phyloP scores from a whole-genome alignment of 2,888 invertebrate species.

The Sussaba pulchella region DNA sequence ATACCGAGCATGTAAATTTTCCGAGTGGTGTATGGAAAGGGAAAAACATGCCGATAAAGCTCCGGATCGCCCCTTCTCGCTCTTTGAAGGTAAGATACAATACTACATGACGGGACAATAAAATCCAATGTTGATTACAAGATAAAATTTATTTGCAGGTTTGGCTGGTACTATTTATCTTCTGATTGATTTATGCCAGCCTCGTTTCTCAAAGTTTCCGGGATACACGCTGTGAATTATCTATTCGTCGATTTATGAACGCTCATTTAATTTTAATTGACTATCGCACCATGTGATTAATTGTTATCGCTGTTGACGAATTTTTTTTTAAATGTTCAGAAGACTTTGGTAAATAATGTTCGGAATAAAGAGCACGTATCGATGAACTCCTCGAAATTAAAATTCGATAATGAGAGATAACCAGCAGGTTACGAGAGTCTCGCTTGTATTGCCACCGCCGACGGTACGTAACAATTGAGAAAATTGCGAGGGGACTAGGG shows the following conservation, averaged over 20 bases:
- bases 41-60: slow-evolving; percentile 86
- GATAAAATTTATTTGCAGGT: slow-evolving; percentile 81
- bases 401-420: slow-evolving; percentile 8
- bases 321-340: too few relatives aligned
- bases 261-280: not conserved
- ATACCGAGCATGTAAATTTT: slow-evolving; percentile 92
- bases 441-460: not conserved
- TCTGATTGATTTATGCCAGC: slow-evolving; percentile 88
- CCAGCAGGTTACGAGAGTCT: too few relatives aligned
- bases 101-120: slow-evolving; percentile 23
- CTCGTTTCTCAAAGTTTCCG: slow-evolving; percentile 90
- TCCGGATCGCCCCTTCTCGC: slow-evolving; percentile 93
- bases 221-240: slow-evolving; percentile 86
- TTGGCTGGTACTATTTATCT: slow-evolving; percentile 92
- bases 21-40: slow-evolving; percentile 92
- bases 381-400: too few relatives aligned
- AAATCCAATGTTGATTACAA: slow-evolving; percentile 55
- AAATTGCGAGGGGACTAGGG: not conserved
- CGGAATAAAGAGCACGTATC: too few relatives aligned
- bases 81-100: slow-evolving; percentile 90
- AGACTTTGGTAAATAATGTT: too few relatives aligned
- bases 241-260: not conserved
- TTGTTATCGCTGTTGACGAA: too few relatives aligned
- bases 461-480: not conserved
- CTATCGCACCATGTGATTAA: too few relatives aligned